A percentile compares a stretch with the other conserved stretches of the same genome.
Conservation (phyloP, 2,888 invertebrate species). For the Galerucella nymphaeae region DNA sequence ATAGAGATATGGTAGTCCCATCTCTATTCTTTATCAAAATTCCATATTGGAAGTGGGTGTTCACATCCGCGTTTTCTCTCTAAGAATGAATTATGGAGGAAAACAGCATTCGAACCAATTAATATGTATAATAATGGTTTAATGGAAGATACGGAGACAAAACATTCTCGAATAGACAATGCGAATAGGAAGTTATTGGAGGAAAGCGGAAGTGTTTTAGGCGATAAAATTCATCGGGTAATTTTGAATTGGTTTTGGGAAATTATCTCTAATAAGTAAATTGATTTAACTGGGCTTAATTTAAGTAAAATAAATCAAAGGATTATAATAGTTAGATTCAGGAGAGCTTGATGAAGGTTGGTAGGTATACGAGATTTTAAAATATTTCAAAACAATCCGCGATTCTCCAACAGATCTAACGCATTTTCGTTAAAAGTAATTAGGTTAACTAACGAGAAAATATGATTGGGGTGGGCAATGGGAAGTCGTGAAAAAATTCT, state of each 20-base stretch:
- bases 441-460: no score
- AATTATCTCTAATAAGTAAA: not conserved
- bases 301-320: no score
- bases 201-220: not conserved
- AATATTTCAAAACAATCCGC: no score
- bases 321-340: no score
- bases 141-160: slow-evolving; percentile 14
- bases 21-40: slow-evolving; percentile 2
- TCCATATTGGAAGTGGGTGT: slow-evolving; percentile 6
- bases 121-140: slow-evolving; percentile 32
- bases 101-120: slow-evolving; percentile 35
- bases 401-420: no score
- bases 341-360: no score
- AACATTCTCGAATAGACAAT: slow-evolving; percentile 11
- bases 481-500: no score
- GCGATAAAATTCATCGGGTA: not conserved
- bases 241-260: not conserved
- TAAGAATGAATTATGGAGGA: slow-evolving; percentile 36
- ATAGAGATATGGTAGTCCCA: not conserved
- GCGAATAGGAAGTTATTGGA: not conserved
- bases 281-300: not conserved
- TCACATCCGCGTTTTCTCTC: slow-evolving; percentile 19
- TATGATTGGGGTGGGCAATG: no score
- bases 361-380: no score
- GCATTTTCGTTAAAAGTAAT: no score